A percentile compares a stretch with the other conserved stretches of the same genome.
Conservation (phyloP, 2,888 invertebrate genomes). For the Pammene fasciana region DNA sequence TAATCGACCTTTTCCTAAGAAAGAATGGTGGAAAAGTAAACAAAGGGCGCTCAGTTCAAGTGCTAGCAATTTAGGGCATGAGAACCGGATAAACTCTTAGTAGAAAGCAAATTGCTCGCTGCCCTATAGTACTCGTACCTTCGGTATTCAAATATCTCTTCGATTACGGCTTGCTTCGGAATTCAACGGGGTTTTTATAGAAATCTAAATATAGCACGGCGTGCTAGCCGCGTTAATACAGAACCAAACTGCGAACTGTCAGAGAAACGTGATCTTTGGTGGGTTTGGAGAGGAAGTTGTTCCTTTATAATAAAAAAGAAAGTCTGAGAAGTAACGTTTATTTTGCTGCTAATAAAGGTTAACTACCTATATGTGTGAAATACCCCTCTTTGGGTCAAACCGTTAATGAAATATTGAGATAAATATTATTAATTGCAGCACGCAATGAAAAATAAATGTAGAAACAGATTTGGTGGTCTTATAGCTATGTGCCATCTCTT, state of each 20-base stretch:
- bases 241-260: constrained; percentile 54
- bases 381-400: too few relatives aligned
- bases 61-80: constrained; percentile 26
- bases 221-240: constrained; percentile 54
- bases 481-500: too few relatives aligned
- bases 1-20: not conserved
- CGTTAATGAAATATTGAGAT: too few relatives aligned
- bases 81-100: constrained; percentile 20
- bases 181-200: constrained; percentile 68
- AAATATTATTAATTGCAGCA: too few relatives aligned
- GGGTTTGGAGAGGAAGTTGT: constrained; percentile 23
- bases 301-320: constrained; percentile 8
- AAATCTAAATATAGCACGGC: constrained; percentile 67
- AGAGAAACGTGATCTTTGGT: constrained; percentile 53
- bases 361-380: too few relatives aligned
- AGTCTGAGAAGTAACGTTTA: not conserved
- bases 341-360: not conserved
- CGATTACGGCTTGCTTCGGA: constrained; percentile 53
- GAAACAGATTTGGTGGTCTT: too few relatives aligned
- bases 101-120: constrained; percentile 32
- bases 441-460: too few relatives aligned
- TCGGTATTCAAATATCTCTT: constrained; percentile 34
- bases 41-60: constrained; percentile 23
- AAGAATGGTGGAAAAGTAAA: not conserved
- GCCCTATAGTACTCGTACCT: constrained; percentile 23